Conservation (phyloP, 2,113 vertebrate species). For the Python bivittatus region DNA sequence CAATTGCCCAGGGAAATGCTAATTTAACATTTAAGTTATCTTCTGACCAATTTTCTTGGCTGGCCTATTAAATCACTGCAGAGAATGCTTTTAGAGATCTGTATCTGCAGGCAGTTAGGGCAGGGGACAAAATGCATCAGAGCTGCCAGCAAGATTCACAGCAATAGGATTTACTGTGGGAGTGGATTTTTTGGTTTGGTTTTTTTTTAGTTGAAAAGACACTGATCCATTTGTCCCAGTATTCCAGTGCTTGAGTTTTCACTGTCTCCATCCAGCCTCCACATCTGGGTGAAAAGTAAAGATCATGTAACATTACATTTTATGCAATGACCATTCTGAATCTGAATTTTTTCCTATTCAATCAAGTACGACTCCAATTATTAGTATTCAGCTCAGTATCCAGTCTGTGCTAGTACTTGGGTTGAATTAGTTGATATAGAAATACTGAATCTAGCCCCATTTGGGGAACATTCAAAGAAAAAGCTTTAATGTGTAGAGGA, state of each 20-base stretch:
- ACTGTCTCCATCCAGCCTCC: conserved; percentile 29
- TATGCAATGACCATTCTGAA: neutral
- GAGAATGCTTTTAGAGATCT: conserved; percentile 53
- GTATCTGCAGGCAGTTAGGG: conserved; percentile 3
- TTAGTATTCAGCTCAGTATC: neutral
- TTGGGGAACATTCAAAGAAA: neutral
- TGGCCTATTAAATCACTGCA: conserved; percentile 49
- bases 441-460: neutral
- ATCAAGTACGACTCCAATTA: neutral
- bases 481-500: neutral
- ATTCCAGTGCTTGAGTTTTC: conserved; percentile 45
- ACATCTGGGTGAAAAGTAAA: conserved; percentile 13
- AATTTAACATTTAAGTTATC: conserved; percentile 42
- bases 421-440: neutral
- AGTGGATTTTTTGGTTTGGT: conserved; percentile 37
- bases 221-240: neutral
- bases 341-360: neutral
- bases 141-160: conserved; percentile 47
- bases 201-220: neutral
- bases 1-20: conserved; percentile 43
- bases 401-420: neutral
- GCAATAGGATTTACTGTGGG: conserved; percentile 34
- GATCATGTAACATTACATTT: neutral
- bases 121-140: neutral
- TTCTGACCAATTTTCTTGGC: conserved; percentile 25